Conservation (phyloP, 2,113 vertebrate species). For the Steatornis caripensis region DNA sequence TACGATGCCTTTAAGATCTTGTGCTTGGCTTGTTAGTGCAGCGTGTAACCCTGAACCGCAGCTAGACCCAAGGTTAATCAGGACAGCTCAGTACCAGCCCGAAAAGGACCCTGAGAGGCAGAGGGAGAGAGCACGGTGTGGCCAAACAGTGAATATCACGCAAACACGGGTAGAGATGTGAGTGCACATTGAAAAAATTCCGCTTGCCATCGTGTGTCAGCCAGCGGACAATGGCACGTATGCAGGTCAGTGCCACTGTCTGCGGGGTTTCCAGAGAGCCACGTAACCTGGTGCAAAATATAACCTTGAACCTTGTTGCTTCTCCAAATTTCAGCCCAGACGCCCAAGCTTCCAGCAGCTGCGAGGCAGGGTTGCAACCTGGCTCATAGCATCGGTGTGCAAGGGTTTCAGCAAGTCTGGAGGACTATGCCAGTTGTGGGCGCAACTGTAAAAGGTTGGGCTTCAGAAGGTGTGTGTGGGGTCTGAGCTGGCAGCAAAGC, state of each 20-base stretch:
- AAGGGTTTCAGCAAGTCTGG: background rate
- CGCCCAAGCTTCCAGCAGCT: background rate
- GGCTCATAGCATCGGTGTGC: fast-evolving
- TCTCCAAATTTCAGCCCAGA: background rate
- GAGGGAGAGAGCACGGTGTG: background rate
- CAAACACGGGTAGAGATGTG: fast-evolving
- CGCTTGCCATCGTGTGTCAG: background rate
- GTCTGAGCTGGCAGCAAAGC: background rate
- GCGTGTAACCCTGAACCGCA: background rate
- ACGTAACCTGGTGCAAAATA: background rate
- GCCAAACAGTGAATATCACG: background rate
- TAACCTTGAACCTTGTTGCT: background rate
- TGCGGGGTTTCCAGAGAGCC: background rate
- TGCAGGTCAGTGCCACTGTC: background rate
- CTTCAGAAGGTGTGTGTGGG: background rate
- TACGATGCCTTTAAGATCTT: background rate
- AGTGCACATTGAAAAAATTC: background rate
- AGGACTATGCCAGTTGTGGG: background rate
- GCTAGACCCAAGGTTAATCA: background rate
- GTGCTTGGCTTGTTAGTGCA: background rate
- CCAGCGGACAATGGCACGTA: background rate
- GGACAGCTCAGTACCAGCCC: background rate
- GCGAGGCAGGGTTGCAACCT: background rate
- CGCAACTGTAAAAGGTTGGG: background rate
- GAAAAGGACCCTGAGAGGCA: background rate